These are phyloP conservation scores for Phaethornis superciliosus DNA, from an alignment of 2,113 vertebrate species.

Conservation along the genomic window DNA sequence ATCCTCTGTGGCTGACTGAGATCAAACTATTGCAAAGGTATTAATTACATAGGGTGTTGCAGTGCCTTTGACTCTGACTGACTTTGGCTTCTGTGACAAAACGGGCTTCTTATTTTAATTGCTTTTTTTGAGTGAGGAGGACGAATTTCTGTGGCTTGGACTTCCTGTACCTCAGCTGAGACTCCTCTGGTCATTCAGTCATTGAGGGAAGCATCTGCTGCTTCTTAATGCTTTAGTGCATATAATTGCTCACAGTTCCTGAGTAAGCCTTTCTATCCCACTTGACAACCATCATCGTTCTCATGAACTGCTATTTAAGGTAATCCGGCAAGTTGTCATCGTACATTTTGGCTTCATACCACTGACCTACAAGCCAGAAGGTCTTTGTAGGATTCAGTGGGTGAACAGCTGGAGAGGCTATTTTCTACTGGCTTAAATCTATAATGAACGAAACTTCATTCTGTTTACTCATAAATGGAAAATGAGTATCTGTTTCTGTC, in stretches of 20 bases:
- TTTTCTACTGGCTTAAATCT: constrained; percentile 24
- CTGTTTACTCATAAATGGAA: constrained; percentile 20
- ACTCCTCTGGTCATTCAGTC: background rate
- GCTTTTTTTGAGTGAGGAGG: background rate
- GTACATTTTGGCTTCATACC: background rate
- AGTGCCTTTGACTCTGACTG: background rate
- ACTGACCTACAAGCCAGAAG: background rate
- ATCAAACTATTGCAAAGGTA: background rate
- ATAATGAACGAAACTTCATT: constrained; percentile 18
- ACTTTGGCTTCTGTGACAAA: background rate
- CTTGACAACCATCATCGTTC: background rate
- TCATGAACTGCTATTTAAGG: constrained; percentile 17
- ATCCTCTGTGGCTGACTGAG: background rate
- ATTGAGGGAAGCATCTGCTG: background rate
- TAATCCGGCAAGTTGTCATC: background rate
- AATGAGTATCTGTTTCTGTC: background rate
- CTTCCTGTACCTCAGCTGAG: background rate
- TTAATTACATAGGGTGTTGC: background rate
- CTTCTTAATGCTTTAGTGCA: background rate
- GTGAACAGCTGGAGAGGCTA: background rate
- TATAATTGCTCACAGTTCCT: background rate
- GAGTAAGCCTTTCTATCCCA: background rate
- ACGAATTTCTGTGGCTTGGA: background rate
- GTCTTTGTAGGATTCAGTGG: background rate
- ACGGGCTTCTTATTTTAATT: background rate